Conservation (phyloP, 2,797 vertebrate genomes). For the Dermochelys coriacea region DNA sequence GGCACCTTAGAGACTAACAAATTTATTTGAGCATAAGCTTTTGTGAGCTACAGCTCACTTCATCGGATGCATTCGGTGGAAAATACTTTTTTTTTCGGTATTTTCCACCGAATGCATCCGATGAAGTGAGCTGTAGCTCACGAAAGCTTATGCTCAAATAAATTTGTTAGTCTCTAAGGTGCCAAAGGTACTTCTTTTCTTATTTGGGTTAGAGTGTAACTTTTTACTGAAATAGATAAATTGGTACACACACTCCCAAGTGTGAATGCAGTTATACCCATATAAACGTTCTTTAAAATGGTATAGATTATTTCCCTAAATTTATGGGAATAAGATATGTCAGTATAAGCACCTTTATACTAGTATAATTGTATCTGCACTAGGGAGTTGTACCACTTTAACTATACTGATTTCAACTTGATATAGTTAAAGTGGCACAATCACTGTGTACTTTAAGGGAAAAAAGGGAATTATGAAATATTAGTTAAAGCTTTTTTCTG, state of each 20-base stretch:
- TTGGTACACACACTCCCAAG: accelerated
- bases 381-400: neutral
- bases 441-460: neutral
- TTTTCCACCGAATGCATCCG: no score
- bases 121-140: no score
- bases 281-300: neutral
- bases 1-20: no score
- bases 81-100: no score
- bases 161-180: no score
- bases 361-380: neutral
- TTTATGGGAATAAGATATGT: neutral
- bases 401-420: neutral
- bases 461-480: neutral
- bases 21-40: no score
- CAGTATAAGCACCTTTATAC: neutral
- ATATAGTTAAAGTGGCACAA: neutral
- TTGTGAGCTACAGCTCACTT: no score
- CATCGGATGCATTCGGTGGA: no score
- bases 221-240: constrained; percentile 19
- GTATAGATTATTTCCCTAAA: neutral
- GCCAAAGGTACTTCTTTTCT: no score
- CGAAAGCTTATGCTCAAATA: no score
- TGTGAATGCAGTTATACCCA: neutral
- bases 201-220: neutral
- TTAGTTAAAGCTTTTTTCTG: neutral